A percentile compares a stretch with the other conserved stretches of the same genome.
phyloP scores from a whole-genome alignment of 2,797 vertebrate genomes.

The Odontamblyopus lacepedii region DNA sequence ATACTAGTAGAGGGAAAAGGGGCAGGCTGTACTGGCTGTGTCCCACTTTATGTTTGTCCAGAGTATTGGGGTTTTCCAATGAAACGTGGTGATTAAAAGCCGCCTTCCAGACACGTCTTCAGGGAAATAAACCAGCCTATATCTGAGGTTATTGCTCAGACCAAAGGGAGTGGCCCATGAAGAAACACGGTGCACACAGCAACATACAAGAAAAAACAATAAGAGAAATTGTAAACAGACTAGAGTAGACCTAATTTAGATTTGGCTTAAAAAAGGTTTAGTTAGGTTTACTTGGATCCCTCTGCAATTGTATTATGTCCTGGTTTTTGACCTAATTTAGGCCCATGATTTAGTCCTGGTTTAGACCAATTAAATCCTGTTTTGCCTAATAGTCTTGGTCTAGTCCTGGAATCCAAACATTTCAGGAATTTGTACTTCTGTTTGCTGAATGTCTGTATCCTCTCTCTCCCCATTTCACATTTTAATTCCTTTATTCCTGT shows the following conservation, averaged over 20 bases:
- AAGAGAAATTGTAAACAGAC: not conserved
- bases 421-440: not conserved
- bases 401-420: not conserved
- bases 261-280: not conserved
- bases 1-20: not conserved
- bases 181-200: not conserved
- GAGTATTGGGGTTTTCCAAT: slow-evolving; percentile 3
- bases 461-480: not conserved
- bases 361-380: not conserved
- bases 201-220: not conserved
- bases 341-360: slow-evolving; percentile 5
- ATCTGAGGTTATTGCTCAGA: slow-evolving; percentile 1
- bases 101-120: not conserved
- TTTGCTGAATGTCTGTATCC: not conserved
- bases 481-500: not conserved
- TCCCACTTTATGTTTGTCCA: not conserved
- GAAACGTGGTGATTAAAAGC: slow-evolving; percentile 6
- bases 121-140: slow-evolving; percentile 6
- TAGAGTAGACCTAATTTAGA: not conserved
- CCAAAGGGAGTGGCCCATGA: not conserved
- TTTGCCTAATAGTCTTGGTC: not conserved
- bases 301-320: not conserved
- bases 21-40: not conserved
- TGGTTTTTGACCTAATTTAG: not conserved
- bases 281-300: not conserved